These are phyloP conservation scores for Temnothorax longispinosus DNA, from an alignment of 1,140 invertebrate genomes.

Conservation along the genomic window DNA sequence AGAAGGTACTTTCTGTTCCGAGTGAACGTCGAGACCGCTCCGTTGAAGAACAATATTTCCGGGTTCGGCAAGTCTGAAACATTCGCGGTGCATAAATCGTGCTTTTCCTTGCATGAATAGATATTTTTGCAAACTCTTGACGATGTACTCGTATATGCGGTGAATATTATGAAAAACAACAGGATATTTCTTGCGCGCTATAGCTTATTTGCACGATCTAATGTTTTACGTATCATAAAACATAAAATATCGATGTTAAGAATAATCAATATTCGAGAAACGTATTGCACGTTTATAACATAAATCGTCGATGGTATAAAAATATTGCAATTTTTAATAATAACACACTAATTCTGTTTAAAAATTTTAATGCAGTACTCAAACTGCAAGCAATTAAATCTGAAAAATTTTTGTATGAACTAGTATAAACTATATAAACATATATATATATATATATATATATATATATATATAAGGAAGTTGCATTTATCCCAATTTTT, in stretches of 20 bases:
- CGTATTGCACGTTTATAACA: not conserved
- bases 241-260: not conserved
- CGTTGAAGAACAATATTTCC: slow-evolving; percentile 51
- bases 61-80: slow-evolving; percentile 12
- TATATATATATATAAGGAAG: no score
- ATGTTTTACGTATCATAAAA: not conserved
- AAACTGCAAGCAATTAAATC: not conserved
- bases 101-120: slow-evolving; percentile 23
- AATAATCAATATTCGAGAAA: slow-evolving; percentile 9
- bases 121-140: slow-evolving; percentile 5
- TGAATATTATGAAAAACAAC: slow-evolving; percentile 25
- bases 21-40: not conserved
- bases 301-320: not conserved
- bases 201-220: not conserved
- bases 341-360: not conserved
- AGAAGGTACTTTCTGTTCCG: slow-evolving; percentile 23
- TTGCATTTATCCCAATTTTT: no score
- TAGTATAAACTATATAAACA: not conserved
- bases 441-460: no score
- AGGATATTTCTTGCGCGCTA: not conserved
- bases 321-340: slow-evolving; percentile 12
- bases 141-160: not conserved
- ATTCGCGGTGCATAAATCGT: slow-evolving; percentile 36
- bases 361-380: not conserved
- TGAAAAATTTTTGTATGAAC: not conserved